A percentile compares a stretch with the other conserved stretches of the same genome.
Conservation (phyloP, 2,888 invertebrate species). For the Habroteleia sp. region DNA sequence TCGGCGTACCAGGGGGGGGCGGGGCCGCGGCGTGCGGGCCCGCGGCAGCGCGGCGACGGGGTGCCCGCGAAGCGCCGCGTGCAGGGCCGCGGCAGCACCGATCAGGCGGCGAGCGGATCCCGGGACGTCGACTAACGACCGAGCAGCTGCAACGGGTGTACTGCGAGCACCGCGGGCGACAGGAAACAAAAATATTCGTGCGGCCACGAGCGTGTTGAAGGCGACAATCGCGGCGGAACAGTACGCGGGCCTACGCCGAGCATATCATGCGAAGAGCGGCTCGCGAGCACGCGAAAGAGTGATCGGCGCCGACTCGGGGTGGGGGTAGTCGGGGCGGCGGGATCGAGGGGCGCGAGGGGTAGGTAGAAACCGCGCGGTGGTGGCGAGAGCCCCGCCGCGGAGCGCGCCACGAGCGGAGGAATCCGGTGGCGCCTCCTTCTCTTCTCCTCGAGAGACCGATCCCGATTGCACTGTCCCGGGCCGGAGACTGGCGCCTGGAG, state of each 20-base stretch:
- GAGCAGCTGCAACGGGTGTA: too few species aligned
- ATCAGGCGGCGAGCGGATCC: slow-evolving; percentile 1
- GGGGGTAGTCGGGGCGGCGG: slow-evolving; percentile 1
- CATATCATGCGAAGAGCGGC: slow-evolving; percentile 42
- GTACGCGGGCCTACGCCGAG: slow-evolving; percentile 36
- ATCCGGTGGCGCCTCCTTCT: slow-evolving; percentile 40
- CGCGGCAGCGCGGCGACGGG: slow-evolving; percentile 21
- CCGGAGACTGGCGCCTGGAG: slow-evolving; percentile 79
- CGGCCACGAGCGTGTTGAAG: slow-evolving; percentile 2
- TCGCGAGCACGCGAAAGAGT: slow-evolving; percentile 26
- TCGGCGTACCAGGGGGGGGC: background rate
- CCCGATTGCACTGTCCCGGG: slow-evolving; percentile 79
- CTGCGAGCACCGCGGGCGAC: background rate
- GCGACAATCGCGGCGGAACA: slow-evolving; percentile 19
- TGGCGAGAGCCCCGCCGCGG: slow-evolving; percentile 19
- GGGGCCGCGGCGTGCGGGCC: slow-evolving; percentile 1
- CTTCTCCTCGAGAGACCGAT: slow-evolving; percentile 67
- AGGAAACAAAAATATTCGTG: background rate
- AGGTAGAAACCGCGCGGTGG: slow-evolving; percentile 18
- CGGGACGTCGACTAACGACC: background rate
- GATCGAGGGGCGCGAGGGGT: background rate
- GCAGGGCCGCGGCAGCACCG: slow-evolving; percentile 2
- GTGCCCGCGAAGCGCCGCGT: slow-evolving; percentile 15
- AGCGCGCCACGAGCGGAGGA: slow-evolving; percentile 32
- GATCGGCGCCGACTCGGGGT: slow-evolving; percentile 2